These are phyloP conservation scores for Bucorvus abyssinicus DNA, from an alignment of 2,797 vertebrate genomes.

Conservation along the genomic window DNA sequence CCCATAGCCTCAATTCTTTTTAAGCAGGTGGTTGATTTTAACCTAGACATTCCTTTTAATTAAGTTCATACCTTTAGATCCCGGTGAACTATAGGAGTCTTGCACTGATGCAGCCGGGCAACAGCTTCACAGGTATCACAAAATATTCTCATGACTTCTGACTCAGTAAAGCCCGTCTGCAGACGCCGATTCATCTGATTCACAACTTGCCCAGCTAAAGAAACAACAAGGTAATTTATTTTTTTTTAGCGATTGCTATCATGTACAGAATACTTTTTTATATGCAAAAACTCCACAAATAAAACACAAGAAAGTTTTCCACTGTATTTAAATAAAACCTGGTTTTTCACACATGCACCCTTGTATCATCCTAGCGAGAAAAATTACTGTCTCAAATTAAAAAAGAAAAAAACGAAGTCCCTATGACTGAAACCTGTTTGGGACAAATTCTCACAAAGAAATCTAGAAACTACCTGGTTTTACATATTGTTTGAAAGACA, in stretches of 20 bases:
- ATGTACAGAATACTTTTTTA: neutral
- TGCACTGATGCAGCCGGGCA: slow-evolving; percentile 94
- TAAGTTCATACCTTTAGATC: slow-evolving; percentile 88
- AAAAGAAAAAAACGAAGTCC: too few relatives aligned
- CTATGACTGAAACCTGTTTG: neutral
- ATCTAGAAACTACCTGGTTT: neutral
- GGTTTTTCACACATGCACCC: fast-evolving
- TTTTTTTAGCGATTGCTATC: neutral
- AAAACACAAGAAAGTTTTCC: neutral
- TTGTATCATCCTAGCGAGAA: neutral
- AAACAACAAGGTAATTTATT: neutral
- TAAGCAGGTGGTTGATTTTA: neutral
- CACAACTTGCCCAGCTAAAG: slow-evolving; percentile 92
- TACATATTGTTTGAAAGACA: neutral
- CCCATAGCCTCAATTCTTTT: neutral
- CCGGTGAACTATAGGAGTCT: slow-evolving; percentile 94
- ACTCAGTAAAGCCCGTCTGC: slow-evolving; percentile 89
- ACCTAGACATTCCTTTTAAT: neutral
- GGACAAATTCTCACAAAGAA: neutral
- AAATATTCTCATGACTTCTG: slow-evolving; percentile 91
- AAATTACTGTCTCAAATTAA: neutral
- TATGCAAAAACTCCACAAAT: neutral
- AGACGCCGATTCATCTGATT: slow-evolving; percentile 98
- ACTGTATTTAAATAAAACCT: neutral
- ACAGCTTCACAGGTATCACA: slow-evolving; percentile 96